These are phyloP conservation scores for Oryzias melastigma DNA, from an alignment of 2,113 vertebrate genomes.

Conservation along the genomic window DNA sequence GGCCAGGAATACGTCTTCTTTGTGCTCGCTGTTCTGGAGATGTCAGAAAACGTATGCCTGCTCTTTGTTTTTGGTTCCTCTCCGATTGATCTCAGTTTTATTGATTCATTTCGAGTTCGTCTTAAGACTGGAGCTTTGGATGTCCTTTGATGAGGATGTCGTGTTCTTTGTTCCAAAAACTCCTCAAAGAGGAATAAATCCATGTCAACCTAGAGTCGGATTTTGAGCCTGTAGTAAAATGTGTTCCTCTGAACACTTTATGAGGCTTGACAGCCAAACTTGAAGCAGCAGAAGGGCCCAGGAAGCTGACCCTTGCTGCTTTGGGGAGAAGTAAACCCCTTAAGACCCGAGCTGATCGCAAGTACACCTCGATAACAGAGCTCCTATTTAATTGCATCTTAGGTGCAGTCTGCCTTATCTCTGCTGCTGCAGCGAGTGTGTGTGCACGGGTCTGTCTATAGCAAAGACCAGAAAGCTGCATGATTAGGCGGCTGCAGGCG, in stretches of 20 bases:
- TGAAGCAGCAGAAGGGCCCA: constrained; percentile 35
- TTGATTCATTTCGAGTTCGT: background rate
- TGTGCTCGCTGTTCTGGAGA: constrained; percentile 93
- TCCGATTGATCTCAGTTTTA: constrained; percentile 1
- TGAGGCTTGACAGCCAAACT: constrained; percentile 39
- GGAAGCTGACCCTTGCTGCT: constrained; percentile 56
- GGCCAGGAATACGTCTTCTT: constrained; percentile 98
- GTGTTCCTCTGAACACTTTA: constrained; percentile 44
- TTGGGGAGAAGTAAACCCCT: constrained; percentile 56
- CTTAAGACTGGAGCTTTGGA: background rate
- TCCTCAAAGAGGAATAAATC: constrained; percentile 3
- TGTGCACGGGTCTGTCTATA: constrained; percentile 40
- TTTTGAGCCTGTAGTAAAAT: constrained; percentile 26
- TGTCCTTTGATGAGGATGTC: constrained; percentile 1
- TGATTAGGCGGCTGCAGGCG: constrained; percentile 64
- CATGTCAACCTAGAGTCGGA: background rate
- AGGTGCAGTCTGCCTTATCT: constrained; percentile 73
- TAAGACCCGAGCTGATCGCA: constrained; percentile 66
- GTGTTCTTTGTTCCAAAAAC: constrained; percentile 16
- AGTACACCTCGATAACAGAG: constrained; percentile 56
- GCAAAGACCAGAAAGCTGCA: constrained; percentile 47
- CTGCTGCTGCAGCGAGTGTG: constrained; percentile 63
- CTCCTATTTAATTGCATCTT: constrained; percentile 73
- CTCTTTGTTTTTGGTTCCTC: background rate
- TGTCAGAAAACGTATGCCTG: constrained; percentile 91